These are phyloP conservation scores for Alcis repandata DNA, from an alignment of 2,888 invertebrate species.

Conservation along the genomic window DNA sequence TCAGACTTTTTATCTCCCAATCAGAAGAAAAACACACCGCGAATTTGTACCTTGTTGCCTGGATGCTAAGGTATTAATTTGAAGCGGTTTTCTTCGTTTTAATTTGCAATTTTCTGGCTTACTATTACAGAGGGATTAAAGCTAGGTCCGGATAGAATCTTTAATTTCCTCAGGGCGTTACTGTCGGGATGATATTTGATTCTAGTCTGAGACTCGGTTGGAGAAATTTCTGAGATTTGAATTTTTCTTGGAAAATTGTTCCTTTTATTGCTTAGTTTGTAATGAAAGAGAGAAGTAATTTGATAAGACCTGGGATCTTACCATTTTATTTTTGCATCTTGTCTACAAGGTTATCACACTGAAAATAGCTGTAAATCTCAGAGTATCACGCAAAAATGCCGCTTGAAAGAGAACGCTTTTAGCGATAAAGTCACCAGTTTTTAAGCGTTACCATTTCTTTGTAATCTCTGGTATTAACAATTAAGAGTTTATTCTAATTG, in stretches of 20 bases:
- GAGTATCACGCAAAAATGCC: too few species aligned
- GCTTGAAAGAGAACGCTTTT: too few species aligned
- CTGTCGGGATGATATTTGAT: slow-evolving; percentile 70
- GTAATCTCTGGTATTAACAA: too few species aligned
- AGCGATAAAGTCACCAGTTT: too few species aligned
- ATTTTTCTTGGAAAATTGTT: slow-evolving; percentile 20
- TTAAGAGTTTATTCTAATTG: too few species aligned
- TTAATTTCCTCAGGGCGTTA: slow-evolving; percentile 82
- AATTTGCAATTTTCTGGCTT: slow-evolving; percentile 84
- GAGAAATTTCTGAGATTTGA: slow-evolving; percentile 18
- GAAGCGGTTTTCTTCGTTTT: slow-evolving; percentile 55
- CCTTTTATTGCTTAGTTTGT: slow-evolving; percentile 15
- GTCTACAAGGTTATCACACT: too few species aligned
- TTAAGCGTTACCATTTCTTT: too few species aligned
- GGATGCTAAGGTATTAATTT: slow-evolving; percentile 43
- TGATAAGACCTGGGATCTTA: background rate
- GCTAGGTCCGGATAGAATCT: slow-evolving; percentile 82
- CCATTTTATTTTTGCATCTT: too few species aligned
- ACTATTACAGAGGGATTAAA: slow-evolving; percentile 81
- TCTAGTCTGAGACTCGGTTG: slow-evolving; percentile 55
- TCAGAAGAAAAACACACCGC: slow-evolving; percentile 33
- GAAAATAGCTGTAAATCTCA: background rate
- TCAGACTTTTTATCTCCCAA: slow-evolving; percentile 76
- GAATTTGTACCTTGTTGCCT: slow-evolving; percentile 50
- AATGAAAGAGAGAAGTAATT: background rate